A percentile compares a stretch with the other conserved stretches of the same genome.
phyloP scores from a whole-genome alignment of 1,140 invertebrate species.

The Prorops nasuta region DNA sequence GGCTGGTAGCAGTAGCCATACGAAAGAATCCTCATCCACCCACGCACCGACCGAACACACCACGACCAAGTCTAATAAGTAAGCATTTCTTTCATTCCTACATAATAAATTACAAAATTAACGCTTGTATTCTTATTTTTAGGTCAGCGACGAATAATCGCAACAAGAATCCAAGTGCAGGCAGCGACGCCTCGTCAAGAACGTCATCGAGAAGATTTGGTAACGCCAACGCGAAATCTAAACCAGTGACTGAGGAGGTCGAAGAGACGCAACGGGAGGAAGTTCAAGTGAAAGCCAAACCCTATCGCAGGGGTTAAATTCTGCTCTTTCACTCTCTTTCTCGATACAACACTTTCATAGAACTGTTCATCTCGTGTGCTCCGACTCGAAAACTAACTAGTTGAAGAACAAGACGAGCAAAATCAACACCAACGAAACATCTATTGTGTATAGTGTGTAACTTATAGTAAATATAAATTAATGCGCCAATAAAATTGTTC shows the following conservation, averaged over 20 bases:
- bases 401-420: too few relatives aligned
- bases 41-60: constrained; percentile 27
- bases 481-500: too few relatives aligned
- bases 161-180: constrained; percentile 14
- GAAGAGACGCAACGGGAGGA: constrained; percentile 43
- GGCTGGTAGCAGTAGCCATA: constrained; percentile 29
- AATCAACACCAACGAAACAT: too few relatives aligned
- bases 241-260: constrained; percentile 36
- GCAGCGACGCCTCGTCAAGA: constrained; percentile 23
- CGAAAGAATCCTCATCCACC: constrained; percentile 21
- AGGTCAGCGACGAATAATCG: constrained; percentile 27
- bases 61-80: constrained; percentile 34
- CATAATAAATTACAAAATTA: neutral
- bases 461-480: too few relatives aligned
- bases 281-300: constrained; percentile 41
- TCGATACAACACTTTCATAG: neutral
- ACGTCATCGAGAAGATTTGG: constrained; percentile 35
- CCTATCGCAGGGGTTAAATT: constrained; percentile 37
- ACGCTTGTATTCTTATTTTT: constrained; percentile 1
- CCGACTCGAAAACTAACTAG: too few relatives aligned
- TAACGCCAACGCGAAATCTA: constrained; percentile 22
- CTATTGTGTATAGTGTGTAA: too few relatives aligned
- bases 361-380: neutral
- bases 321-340: neutral
- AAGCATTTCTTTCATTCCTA: neutral